Conservation (phyloP, 2,113 vertebrate genomes). For the Caranx ignobilis region DNA sequence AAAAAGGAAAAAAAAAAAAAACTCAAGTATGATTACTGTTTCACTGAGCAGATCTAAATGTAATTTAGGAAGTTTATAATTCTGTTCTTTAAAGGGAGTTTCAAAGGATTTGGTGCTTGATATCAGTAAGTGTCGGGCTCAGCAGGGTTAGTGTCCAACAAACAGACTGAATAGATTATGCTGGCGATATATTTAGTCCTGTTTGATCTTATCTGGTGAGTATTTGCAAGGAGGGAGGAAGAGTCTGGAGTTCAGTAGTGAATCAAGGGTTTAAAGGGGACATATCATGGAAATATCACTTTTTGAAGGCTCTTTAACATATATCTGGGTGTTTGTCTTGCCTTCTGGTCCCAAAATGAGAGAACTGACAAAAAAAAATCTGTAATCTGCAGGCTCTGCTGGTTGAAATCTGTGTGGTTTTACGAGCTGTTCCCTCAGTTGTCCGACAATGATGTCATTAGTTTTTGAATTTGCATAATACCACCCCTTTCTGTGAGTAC, state of each 20-base stretch:
- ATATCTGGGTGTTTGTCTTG: too few species aligned
- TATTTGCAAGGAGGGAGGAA: not conserved
- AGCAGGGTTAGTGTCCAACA: not conserved
- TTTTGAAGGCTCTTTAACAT: too few species aligned
- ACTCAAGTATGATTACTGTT: constrained; percentile 31
- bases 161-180: not conserved
- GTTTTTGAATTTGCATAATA: too few species aligned
- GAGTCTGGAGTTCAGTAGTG: not conserved
- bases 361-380: too few species aligned
- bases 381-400: too few species aligned
- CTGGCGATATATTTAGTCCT: not conserved
- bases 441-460: too few species aligned
- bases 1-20: not conserved
- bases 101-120: constrained; percentile 23
- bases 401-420: too few species aligned
- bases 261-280: not conserved
- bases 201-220: constrained; percentile 24
- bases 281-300: too few species aligned
- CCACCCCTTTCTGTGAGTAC: too few species aligned
- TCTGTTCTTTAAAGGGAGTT: constrained; percentile 23
- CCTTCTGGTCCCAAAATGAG: too few species aligned
- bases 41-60: constrained; percentile 47
- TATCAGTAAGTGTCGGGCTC: constrained; percentile 23
- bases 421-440: too few species aligned
- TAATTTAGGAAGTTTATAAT: constrained; percentile 51